Evolutionary conservation across 2,888 invertebrate species (phyloP).

Genomic region (Lasius fuliginosus): DNA sequence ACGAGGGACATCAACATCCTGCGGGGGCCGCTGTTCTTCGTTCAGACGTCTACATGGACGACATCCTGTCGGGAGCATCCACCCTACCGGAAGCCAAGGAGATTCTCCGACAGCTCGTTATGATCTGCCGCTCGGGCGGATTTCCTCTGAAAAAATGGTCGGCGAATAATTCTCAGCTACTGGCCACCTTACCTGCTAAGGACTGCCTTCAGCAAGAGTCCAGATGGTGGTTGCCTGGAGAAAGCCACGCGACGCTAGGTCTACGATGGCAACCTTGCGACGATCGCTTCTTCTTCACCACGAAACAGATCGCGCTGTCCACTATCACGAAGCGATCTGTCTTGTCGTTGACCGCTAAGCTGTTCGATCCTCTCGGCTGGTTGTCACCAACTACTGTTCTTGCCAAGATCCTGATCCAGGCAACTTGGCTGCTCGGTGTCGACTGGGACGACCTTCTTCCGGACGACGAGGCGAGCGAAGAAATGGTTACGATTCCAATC

Average conservation of each 20-base stretch:
- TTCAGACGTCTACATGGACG: too few species aligned
- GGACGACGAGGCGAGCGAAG: too few species aligned
- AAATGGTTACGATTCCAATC: too few species aligned
- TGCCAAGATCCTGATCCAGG: background rate
- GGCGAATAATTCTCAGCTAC: background rate
- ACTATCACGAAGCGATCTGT: background rate
- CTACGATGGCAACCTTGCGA: background rate
- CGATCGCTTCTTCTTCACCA: background rate
- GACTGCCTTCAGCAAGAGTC: background rate
- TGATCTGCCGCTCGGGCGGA: background rate
- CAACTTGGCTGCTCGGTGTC: background rate
- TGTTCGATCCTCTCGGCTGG: background rate
- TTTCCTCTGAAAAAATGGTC: background rate
- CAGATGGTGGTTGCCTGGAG: rapidly evolving
- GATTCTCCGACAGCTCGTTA: rapidly evolving
- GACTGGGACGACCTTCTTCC: background rate
- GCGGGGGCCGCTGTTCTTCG: too few species aligned
- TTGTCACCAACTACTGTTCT: background rate
- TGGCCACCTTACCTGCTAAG: too few species aligned
- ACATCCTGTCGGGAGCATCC: too few species aligned
- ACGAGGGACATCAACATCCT: too few species aligned
- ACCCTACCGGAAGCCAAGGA: background rate
- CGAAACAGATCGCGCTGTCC: too few species aligned
- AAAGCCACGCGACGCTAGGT: background rate
- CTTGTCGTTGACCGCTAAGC: background rate